Conservation (phyloP, 1,140 invertebrate species). For the Lasaia peninsularis region DNA sequence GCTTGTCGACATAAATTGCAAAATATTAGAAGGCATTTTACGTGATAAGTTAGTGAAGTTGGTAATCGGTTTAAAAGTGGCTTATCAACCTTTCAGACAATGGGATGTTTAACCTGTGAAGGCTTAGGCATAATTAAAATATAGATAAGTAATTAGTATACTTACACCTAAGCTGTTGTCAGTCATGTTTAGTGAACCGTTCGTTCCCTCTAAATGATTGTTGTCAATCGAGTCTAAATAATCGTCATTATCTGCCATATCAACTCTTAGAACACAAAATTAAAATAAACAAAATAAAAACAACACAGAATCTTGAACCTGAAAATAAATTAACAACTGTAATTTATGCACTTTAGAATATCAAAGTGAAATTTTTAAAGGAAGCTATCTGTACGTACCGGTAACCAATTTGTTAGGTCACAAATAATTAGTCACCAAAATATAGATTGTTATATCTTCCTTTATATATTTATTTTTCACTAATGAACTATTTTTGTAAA, state of each 20-base stretch:
- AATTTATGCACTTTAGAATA: slow-evolving; percentile 22
- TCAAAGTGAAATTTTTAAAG: slow-evolving; percentile 31
- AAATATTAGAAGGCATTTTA: no score
- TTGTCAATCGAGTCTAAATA: slow-evolving; percentile 78
- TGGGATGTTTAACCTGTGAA: background rate
- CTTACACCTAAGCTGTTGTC: slow-evolving; percentile 67
- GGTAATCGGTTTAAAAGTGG: background rate
- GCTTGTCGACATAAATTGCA: background rate
- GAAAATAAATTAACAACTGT: slow-evolving; percentile 25
- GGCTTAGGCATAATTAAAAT: background rate
- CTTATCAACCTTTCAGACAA: background rate
- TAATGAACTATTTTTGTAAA: slow-evolving; percentile 30
- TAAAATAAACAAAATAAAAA: slow-evolving; percentile 30
- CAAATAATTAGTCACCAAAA: slow-evolving; percentile 55
- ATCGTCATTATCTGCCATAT: slow-evolving; percentile 81
- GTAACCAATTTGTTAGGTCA: slow-evolving; percentile 61
- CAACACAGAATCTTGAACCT: slow-evolving; percentile 29
- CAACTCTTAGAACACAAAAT: slow-evolving; percentile 47
- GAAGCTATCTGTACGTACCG: slow-evolving; percentile 62
- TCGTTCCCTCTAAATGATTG: slow-evolving; percentile 78
- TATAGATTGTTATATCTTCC: slow-evolving; percentile 38
- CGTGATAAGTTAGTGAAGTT: background rate
- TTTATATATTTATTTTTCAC: slow-evolving; percentile 22
- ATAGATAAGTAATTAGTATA: slow-evolving; percentile 12
- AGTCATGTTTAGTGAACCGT: slow-evolving; percentile 75